Evolutionary conservation across 2,113 vertebrate genomes (phyloP).

Genomic region (Larimichthys crocea): DNA sequence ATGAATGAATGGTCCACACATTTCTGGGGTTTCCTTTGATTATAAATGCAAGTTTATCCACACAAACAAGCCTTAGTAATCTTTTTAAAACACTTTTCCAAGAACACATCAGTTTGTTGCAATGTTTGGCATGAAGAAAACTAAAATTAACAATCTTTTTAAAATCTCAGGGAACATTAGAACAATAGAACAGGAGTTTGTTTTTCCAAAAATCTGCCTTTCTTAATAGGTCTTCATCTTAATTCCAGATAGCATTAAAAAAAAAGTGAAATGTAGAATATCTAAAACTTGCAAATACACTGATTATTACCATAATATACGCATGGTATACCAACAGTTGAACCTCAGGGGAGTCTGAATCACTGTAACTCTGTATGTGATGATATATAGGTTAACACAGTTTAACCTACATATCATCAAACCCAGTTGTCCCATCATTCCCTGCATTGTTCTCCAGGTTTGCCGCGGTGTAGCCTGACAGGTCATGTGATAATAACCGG

Average conservation of each 20-base stretch:
- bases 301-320: neutral
- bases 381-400: constrained; percentile 49
- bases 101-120: too few relatives aligned
- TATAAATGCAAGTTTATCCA: neutral
- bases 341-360: neutral
- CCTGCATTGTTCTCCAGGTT: constrained; percentile 35
- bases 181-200: too few relatives aligned
- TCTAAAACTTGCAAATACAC: neutral
- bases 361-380: constrained; percentile 1
- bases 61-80: neutral
- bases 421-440: constrained; percentile 39
- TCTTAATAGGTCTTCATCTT: too few relatives aligned
- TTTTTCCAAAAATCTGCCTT: neutral
- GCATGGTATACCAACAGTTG: neutral
- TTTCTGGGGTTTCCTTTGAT: neutral
- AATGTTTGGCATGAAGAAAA: neutral
- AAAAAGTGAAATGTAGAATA: neutral
- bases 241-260: neutral
- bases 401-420: constrained; percentile 55
- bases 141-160: neutral
- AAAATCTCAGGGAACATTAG: too few relatives aligned
- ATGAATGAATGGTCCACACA: neutral
- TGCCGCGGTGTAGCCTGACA: neutral
- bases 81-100: neutral
- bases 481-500: constrained; percentile 72